Percentiles rank a stretch among this genome's conserved stretches.
These are phyloP conservation scores for Apocheima hispidaria DNA, from an alignment of 2,888 invertebrate genomes.

Conservation along the genomic window DNA sequence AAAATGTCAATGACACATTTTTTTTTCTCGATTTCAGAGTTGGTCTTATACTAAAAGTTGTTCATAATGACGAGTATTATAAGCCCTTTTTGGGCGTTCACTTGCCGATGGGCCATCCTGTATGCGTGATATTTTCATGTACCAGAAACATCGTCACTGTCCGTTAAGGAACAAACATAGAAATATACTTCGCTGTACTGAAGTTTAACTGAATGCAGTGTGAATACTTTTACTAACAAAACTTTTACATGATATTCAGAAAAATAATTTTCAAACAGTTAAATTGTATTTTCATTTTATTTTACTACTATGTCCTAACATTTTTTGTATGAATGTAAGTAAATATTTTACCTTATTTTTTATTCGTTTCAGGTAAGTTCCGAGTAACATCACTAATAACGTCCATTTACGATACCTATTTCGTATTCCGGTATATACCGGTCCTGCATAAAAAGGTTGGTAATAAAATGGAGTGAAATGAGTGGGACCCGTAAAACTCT, in stretches of 20 bases:
- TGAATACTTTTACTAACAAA: no score
- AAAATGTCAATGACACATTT: no score
- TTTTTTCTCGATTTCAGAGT: no score
- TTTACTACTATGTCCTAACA: not conserved
- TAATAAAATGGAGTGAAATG: slow-evolving; percentile 80
- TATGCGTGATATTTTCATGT: no score
- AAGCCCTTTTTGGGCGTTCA: no score
- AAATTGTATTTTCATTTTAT: not conserved
- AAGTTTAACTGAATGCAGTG: no score
- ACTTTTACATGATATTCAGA: not conserved
- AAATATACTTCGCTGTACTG: no score
- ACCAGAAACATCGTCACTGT: no score
- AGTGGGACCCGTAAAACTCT: slow-evolving; percentile 80
- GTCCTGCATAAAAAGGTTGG: slow-evolving; percentile 77
- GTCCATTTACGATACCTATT: slow-evolving; percentile 48
- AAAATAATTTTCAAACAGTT: not conserved
- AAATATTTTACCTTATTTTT: slow-evolving; percentile 26
- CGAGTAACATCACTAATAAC: slow-evolving; percentile 57
- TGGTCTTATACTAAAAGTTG: no score
- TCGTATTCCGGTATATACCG: slow-evolving; percentile 63
- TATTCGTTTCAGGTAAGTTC: slow-evolving; percentile 71
- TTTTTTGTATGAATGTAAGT: not conserved
- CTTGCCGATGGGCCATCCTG: no score
- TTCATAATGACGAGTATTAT: no score
- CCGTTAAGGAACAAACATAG: no score